Base-by-base conservation (phyloP, 2,888 invertebrate genomes). In the Bhutanitis thaidina region DNA sequence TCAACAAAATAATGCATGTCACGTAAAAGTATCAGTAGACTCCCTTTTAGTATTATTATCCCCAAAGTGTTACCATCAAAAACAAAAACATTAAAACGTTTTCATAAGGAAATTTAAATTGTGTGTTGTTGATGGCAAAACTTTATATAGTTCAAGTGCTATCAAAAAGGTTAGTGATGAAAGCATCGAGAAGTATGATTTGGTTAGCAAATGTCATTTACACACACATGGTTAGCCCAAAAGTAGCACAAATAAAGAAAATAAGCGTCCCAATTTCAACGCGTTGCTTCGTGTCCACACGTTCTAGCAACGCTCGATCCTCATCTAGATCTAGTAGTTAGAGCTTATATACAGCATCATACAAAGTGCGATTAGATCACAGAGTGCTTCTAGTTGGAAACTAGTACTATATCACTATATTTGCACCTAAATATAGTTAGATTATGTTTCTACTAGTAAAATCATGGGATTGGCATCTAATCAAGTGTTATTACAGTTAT, bases 111-210 rank as follows among this genome's bases (percentile, higher is more conserved):
- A n/a, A 27, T 27, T 27, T 8, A 5, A 27, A 27, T 8, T 4
- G 20, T 20, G 20, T 10, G 25, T 43, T 47, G 52, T 55, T 48
- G 43, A 55, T 49, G 54, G 55, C 47, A 54, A 55, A 40, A 30
- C 45, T 49, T 44, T 20, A n/a, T 44, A 39, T 37, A 46, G 39
- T 49, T 27, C 27, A 39, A 49, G 60, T 58, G 58, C 55, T 53
- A 43, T 40, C 43, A 44, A 35, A 49, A 48, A 45, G 48, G 75
- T 82, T 77, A 81, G 80, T 78, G 71, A 20, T 20, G 64, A 57
- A 83, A 82, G 84, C 80, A 58, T 61, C 62, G 71, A 70, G 65
- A 60, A 64, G 63, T 67, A 76, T 75, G 74, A 68, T 69, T 65
- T 65, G 32, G 74, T 80, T 80, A 82, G 74, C 69, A 53, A 66